Evolutionary conservation across 2,888 invertebrate genomes (phyloP), one percentile per base, ranked within the genome.

Genomic region (Endotricha flammealis): DNA sequence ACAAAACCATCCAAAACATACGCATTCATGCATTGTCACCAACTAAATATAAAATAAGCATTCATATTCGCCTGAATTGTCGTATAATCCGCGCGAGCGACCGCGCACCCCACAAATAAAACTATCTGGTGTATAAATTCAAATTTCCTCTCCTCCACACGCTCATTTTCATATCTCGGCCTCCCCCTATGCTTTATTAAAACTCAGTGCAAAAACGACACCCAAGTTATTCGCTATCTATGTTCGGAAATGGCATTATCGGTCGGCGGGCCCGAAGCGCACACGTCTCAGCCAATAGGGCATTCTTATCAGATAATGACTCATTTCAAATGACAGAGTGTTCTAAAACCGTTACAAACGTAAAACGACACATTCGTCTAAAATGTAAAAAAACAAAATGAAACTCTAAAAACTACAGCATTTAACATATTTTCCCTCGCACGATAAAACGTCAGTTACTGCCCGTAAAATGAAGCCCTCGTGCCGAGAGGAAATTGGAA

Each of bases 271-370:
- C 70, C 76, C 75, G 70, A 67, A 53, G 75, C 75, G 76, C 85
- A 81, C 85, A 78, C 82, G 81, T 81, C 82, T 80, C 81, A 81
- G 65, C 87, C 87, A 87, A 87, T 87, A 87, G 87, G 81, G 85
- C 83, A 83, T 87, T 87, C 90, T 90, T 90, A 90, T 90, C 90
- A 90, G 90, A 90, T 90, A 90, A 90, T 90, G 90, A 90, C 88
- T 90, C 90, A 89, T 90, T 90, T 90, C 89, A 89, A 90, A 90
- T 87, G 87, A 87, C 87, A 87, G 87, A 88, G 87, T 86, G 86
- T 81, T 83, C 75, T 79, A 81, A 79, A 81, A 64, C 66, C 61
- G 48, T 59, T 55, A 58, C 64, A 56, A 63, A 65, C 51, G 59
- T 54, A 64, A 64, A 87, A 79, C 56, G 75, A 44, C 61, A 25